Evolutionary conservation across 2,888 invertebrate species (phyloP).

Genomic region (Pyrrhia umbra): DNA sequence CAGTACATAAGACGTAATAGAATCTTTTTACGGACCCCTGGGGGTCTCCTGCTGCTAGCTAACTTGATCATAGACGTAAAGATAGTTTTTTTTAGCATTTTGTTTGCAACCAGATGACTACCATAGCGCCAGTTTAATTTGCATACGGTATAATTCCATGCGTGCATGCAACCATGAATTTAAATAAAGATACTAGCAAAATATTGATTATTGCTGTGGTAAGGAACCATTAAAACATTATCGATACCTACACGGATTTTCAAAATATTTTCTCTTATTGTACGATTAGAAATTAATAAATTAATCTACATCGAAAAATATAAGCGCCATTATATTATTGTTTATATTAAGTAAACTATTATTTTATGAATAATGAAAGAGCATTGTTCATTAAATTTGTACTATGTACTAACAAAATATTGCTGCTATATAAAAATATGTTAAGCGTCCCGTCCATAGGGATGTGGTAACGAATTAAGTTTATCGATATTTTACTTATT

Average conservation of each 20-base stretch:
- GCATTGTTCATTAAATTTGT: constrained; percentile 48
- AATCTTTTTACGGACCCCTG: too few species aligned
- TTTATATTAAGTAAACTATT: constrained; percentile 18
- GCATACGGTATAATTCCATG: not conserved
- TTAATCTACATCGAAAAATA: constrained; percentile 54
- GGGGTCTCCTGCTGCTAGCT: too few species aligned
- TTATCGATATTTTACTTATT: not conserved
- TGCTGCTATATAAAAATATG: constrained; percentile 32
- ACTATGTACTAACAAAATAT: constrained; percentile 53
- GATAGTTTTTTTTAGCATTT: too few species aligned
- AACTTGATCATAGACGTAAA: too few species aligned
- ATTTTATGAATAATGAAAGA: constrained; percentile 32
- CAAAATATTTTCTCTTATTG: constrained; percentile 45
- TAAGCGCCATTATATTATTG: constrained; percentile 42
- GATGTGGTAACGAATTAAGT: not conserved
- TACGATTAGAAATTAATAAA: constrained; percentile 48
- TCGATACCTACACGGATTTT: constrained; percentile 28
- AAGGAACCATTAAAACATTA: constrained; percentile 12
- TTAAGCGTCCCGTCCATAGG: constrained; percentile 16
- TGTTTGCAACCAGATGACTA: too few species aligned
- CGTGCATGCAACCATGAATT: constrained; percentile 1
- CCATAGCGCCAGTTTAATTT: too few species aligned
- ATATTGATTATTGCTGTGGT: not conserved
- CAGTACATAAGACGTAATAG: too few species aligned
- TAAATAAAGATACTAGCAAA: not conserved